These are phyloP conservation scores for Pelagia noctiluca DNA, from an alignment of 30 jellyfish, hydroid and myxozoan species.

Conservation along the genomic window DNA sequence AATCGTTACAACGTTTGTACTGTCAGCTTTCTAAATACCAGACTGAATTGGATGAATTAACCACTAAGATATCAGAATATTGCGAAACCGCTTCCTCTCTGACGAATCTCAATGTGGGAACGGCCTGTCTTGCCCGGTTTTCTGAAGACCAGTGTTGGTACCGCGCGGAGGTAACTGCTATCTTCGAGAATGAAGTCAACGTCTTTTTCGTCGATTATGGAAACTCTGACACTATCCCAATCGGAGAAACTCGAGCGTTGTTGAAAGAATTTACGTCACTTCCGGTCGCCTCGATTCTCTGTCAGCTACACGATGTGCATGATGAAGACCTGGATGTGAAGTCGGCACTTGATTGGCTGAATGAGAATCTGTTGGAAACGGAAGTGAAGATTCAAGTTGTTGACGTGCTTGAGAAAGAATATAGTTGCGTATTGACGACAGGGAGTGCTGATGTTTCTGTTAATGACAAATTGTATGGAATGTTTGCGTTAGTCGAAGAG, in stretches of 20 bases:
- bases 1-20: not conserved
- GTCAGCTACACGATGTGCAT: conserved; percentile 3
- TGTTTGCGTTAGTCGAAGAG: conserved; percentile 22
- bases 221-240: not conserved
- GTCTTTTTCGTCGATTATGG: conserved; percentile 57
- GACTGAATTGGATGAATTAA: conserved; percentile 6
- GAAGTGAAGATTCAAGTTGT: conserved; percentile 47
- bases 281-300: not conserved
- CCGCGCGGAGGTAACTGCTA: conserved; percentile 38
- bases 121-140: conserved; percentile 40
- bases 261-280: not conserved
- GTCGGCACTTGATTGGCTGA: conserved; percentile 1
- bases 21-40: not conserved
- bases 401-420: conserved; percentile 25
- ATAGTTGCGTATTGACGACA: conserved; percentile 18
- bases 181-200: not conserved
- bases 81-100: conserved; percentile 13
- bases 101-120: conserved; percentile 10
- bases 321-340: not conserved
- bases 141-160: conserved; percentile 29
- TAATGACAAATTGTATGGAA: conserved; percentile 25
- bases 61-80: conserved; percentile 20
- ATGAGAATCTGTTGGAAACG: not conserved
- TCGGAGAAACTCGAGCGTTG: not conserved
- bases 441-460: conserved; percentile 10